Percentiles rank a stretch among this genome's conserved stretches.
phyloP scores from a whole-genome alignment of 2,888 invertebrate genomes.

The Leucophenga montana region DNA sequence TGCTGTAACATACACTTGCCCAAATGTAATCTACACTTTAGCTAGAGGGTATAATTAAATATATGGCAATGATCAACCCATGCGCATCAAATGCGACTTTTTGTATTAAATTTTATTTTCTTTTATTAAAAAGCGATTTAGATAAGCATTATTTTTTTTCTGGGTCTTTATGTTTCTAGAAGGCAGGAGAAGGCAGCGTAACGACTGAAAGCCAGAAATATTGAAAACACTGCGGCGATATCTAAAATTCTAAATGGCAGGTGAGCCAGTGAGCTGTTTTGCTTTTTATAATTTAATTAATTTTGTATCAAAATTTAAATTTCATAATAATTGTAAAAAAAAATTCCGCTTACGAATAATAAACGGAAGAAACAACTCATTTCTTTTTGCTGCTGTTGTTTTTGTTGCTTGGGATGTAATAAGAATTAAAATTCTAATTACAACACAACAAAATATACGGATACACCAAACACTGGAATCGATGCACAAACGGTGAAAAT shows the following conservation, averaged over 20 bases:
- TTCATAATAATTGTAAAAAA: not conserved
- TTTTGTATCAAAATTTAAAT: conserved; percentile 37
- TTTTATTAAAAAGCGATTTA: conserved; percentile 1
- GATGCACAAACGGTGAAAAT: too few species aligned
- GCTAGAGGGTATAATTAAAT: too few species aligned
- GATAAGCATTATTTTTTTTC: not conserved
- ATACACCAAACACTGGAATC: conserved; percentile 27
- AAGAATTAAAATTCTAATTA: conserved; percentile 7
- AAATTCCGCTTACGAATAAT: conserved; percentile 56
- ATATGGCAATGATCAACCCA: too few species aligned
- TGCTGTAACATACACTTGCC: not conserved
- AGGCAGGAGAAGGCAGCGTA: too few species aligned
- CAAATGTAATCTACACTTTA: not conserved
- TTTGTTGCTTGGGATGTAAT: not conserved
- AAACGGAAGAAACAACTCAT: conserved; percentile 62
- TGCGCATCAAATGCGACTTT: too few species aligned
- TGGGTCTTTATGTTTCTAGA: not conserved
- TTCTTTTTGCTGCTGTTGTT: conserved; percentile 36
- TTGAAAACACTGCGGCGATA: not conserved
- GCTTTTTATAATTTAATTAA: not conserved
- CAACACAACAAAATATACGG: not conserved
- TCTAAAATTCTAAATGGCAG: not conserved
- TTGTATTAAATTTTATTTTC: too few species aligned
- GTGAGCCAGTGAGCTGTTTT: not conserved
- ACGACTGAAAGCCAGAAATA: not conserved